A percentile compares a stretch with the other conserved stretches of the same genome.
These are phyloP conservation scores for Drosophila ohnishii DNA, from an alignment of 1,140 invertebrate genomes.

Conservation along the genomic window DNA sequence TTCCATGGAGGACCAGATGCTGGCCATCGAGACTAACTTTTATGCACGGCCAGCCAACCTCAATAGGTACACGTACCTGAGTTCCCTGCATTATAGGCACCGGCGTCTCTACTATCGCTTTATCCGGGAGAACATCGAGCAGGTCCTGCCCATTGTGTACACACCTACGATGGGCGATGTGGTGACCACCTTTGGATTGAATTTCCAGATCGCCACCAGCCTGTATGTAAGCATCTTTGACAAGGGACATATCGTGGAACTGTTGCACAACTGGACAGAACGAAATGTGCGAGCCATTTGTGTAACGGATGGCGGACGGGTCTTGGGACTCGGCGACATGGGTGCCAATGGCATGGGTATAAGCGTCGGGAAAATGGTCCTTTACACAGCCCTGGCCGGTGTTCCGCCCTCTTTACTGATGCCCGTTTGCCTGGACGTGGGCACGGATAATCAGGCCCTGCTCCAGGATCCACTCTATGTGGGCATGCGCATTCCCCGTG, in stretches of 20 bases:
- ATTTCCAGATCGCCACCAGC: conserved; percentile 88
- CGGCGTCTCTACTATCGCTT: conserved; percentile 97
- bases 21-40: conserved; percentile 89
- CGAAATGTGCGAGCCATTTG: conserved; percentile 94
- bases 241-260: conserved; percentile 93
- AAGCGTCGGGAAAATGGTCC: conserved; percentile 94
- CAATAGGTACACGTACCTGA: conserved; percentile 94
- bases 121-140: conserved; percentile 93
- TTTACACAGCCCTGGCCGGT: conserved; percentile 96
- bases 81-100: conserved; percentile 92
- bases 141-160: conserved; percentile 88
- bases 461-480: conserved; percentile 98
- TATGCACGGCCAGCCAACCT: conserved; percentile 90
- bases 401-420: conserved; percentile 95
- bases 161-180: conserved; percentile 88
- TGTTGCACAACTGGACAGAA: conserved; percentile 84
- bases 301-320: conserved; percentile 97
- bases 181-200: conserved; percentile 83
- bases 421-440: conserved; percentile 95
- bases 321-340: conserved; percentile 96
- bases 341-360: conserved; percentile 98
- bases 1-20: conserved; percentile 91
- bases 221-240: conserved; percentile 98
- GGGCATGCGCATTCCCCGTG: conserved; percentile 92
- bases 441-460: conserved; percentile 93